These are phyloP conservation scores for Sarcophaga bullata DNA, from an alignment of 1,140 invertebrate species.

Conservation along the genomic window DNA sequence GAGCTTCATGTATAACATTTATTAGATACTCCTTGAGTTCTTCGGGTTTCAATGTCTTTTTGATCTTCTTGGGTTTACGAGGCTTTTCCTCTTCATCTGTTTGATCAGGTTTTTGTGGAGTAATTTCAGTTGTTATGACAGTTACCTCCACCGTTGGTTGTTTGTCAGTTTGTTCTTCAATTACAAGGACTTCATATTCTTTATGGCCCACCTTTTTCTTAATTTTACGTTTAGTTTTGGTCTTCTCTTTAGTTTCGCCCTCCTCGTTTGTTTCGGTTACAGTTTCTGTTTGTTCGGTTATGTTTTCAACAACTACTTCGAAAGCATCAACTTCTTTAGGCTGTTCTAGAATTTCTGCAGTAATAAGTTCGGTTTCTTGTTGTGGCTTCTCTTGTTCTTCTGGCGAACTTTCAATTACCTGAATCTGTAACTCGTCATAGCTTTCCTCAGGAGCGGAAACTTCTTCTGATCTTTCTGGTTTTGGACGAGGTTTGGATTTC, in stretches of 20 bases:
- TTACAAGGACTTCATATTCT: conserved; percentile 66
- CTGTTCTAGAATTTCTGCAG: not conserved
- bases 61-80: conserved; percentile 53
- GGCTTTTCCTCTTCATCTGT: conserved; percentile 48
- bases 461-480: not conserved
- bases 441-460: not conserved
- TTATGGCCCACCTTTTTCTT: conserved; percentile 63
- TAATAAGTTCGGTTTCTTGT: conserved; percentile 16
- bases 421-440: conserved; percentile 27
- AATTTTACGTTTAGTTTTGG: conserved; percentile 66
- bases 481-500: conserved; percentile 47
- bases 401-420: conserved; percentile 32
- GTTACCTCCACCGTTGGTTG: conserved; percentile 56
- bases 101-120: conserved; percentile 45
- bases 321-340: conserved; percentile 3
- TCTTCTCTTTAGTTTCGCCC: conserved; percentile 61
- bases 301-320: conserved; percentile 48
- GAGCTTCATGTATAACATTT: conserved; percentile 53
- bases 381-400: conserved; percentile 13
- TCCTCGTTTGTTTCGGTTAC: conserved; percentile 47
- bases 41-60: conserved; percentile 57
- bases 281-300: conserved; percentile 39
- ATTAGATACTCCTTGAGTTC: conserved; percentile 58
- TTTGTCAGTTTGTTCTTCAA: conserved; percentile 57
- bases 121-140: conserved; percentile 60